Evolutionary conservation across 1,140 invertebrate species (phyloP).

Genomic region (Drosophila pachea): DNA sequence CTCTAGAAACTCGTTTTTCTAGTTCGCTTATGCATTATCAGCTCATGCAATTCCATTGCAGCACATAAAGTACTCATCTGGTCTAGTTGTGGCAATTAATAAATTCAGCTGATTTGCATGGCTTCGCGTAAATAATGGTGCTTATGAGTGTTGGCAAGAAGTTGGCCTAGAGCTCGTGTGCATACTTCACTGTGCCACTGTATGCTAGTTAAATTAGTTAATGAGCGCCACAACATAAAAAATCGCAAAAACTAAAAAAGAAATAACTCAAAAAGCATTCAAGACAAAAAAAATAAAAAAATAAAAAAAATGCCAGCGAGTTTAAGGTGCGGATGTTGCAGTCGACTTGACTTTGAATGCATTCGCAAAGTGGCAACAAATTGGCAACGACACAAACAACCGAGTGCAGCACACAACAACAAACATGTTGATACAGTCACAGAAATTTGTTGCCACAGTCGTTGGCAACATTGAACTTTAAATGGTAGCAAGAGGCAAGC

Average conservation of each 20-base stretch:
- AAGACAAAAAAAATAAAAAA: conserved; percentile 35
- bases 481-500: conserved; percentile 58
- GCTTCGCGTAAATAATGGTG: not conserved
- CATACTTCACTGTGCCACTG: conserved; percentile 35
- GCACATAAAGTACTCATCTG: not conserved
- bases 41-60: not conserved
- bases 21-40: no score
- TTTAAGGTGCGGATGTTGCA: conserved; percentile 62
- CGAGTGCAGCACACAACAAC: conserved; percentile 20
- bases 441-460: conserved; percentile 68
- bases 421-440: conserved; percentile 31
- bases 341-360: conserved; percentile 45
- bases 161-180: not conserved
- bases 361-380: conserved; percentile 66
- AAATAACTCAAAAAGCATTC: conserved; percentile 48
- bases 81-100: not conserved
- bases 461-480: conserved; percentile 73
- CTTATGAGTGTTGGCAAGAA: not conserved
- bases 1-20: no score
- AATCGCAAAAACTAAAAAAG: conserved; percentile 54
- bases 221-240: conserved; percentile 62
- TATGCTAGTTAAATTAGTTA: conserved; percentile 66
- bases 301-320: conserved; percentile 44
- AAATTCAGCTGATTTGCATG: not conserved
- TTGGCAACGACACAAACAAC: conserved; percentile 55